Percentiles rank a stretch among this genome's conserved stretches.
phyloP scores from a whole-genome alignment of 2,888 invertebrate species.

The Euspilapteryx auroguttella region DNA sequence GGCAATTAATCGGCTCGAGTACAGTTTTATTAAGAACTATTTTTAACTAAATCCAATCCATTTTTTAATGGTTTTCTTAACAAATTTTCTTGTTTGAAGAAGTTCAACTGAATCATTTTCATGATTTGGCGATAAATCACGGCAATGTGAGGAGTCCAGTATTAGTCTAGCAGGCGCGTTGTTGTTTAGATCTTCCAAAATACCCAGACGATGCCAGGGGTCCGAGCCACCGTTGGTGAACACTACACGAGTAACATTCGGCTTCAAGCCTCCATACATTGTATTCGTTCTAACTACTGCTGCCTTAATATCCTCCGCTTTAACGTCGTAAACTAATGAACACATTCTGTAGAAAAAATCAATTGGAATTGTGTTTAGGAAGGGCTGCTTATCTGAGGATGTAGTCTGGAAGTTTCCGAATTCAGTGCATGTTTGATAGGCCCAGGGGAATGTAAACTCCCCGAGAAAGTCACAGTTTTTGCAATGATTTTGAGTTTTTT shows the following conservation, averaged over 20 bases:
- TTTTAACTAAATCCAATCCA: no score
- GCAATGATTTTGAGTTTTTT: constrained; percentile 10
- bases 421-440: constrained; percentile 76
- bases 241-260: constrained; percentile 54
- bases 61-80: background rate
- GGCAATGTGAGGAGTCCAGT: constrained; percentile 29
- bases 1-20: no score
- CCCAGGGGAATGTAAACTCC: constrained; percentile 46
- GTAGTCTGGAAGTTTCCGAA: constrained; percentile 74
- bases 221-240: constrained; percentile 63
- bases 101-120: constrained; percentile 26
- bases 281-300: constrained; percentile 40
- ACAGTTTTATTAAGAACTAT: no score
- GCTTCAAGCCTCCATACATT: constrained; percentile 43
- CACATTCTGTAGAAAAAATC: constrained; percentile 39
- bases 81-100: constrained; percentile 22
- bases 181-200: constrained; percentile 38
- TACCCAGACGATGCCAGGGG: constrained; percentile 58
- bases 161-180: constrained; percentile 33
- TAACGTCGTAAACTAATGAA: constrained; percentile 31
- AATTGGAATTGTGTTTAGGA: constrained; percentile 45
- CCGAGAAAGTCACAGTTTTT: constrained; percentile 15
- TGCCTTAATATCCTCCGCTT: constrained; percentile 22
- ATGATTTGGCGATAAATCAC: constrained; percentile 25
- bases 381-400: constrained; percentile 56